Conservation (phyloP, 2,888 invertebrate genomes). For the Tridacna gigas region DNA sequence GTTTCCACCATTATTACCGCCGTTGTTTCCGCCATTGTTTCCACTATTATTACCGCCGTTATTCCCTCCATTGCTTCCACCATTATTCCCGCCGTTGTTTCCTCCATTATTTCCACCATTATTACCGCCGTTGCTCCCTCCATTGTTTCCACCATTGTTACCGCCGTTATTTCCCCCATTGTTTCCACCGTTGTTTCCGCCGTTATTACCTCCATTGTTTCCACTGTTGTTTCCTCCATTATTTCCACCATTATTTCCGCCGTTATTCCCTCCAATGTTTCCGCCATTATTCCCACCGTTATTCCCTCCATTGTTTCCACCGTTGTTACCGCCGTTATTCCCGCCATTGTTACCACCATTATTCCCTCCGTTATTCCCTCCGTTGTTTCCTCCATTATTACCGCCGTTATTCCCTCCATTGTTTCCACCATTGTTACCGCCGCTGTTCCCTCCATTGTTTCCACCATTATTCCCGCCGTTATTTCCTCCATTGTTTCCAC, state of each 20-base stretch:
- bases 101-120: constrained; percentile 5
- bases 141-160: constrained; percentile 5
- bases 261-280: constrained; percentile 4
- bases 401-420: constrained; percentile 22
- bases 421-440: constrained; percentile 3
- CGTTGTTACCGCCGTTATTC: constrained; percentile 14
- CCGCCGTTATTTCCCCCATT: constrained; percentile 16
- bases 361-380: constrained; percentile 25
- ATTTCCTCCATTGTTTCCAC: constrained; percentile 15
- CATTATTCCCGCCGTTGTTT: not conserved
- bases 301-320: constrained; percentile 9
- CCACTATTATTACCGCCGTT: constrained; percentile 6
- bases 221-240: constrained; percentile 20
- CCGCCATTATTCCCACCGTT: constrained; percentile 6
- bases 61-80: constrained; percentile 3
- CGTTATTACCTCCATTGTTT: constrained; percentile 15
- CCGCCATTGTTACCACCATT: constrained; percentile 17
- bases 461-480: constrained; percentile 9
- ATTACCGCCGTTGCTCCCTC: constrained; percentile 6
- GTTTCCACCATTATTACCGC: constrained; percentile 1
- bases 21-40: not conserved
- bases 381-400: constrained; percentile 12
- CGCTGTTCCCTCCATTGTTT: constrained; percentile 6
- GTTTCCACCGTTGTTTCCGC: constrained; percentile 22
- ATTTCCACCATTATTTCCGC: constrained; percentile 1